Base-by-base conservation (phyloP, 2,888 invertebrate species). In the Mongoloraphidia duomilia region DNA sequence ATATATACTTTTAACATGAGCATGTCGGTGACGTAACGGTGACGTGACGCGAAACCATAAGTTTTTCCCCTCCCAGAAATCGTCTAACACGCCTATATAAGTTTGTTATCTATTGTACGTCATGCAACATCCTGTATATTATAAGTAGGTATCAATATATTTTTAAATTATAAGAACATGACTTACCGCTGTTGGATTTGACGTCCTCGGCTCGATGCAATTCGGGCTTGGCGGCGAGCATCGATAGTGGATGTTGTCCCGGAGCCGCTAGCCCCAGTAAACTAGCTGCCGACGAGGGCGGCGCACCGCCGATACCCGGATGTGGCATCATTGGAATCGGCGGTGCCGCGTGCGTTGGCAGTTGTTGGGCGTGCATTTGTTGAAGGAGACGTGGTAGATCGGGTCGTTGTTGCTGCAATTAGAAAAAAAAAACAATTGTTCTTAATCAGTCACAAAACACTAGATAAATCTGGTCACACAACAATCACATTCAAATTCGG, bases 341-440 rank as follows among this genome's bases (percentile, higher is more conserved):
- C 46, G 85, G 83, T 42, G 80, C 79, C 52, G 82, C 82, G 50
- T 80, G 75, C 13, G 73, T 74, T 56, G 88, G 83, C 51, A 76
- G 64, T 69, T 89, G 90, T 60, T 90, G 90, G 36, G 89, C 90
- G 67, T 92, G 92, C 88, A 92, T 90, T 71, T 92, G 92, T 71
- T 92, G 92, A 68, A 91, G 73, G 54, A 84, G 68, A 67, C 87
- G 76, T 35, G 87, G 87, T 59, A 88, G 71, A 66, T 88, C 87
- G 50, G 86, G 84, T 69, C 87, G 76, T 72, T 87, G 88, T 81
- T 87, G 87, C 85, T 88, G 77, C 51, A 76, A 75, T 56, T 60
- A 63, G 58, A 56, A 56, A 52, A 54, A 49, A 52, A 41, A 40
- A 49, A 14, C 46, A 26, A 6, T 26, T 26, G 26, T 26, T 26